Conservation (phyloP, 92 coral and sea anemone species). For the Scolanthus callimorphus region DNA sequence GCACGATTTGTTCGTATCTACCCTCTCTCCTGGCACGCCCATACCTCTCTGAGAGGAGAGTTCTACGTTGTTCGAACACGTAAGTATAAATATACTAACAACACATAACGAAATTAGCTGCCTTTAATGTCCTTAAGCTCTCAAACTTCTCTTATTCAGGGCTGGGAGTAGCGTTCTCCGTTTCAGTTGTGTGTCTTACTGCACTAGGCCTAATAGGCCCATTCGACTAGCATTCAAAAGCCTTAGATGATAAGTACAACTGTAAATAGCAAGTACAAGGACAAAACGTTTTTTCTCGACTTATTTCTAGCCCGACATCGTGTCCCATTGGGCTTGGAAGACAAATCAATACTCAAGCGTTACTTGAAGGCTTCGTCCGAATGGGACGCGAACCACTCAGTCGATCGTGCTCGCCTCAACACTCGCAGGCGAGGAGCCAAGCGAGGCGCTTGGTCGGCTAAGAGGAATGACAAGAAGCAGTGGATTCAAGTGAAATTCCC, state of each 20-base stretch:
- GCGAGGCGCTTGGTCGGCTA: conserved; percentile 89
- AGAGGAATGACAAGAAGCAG: conserved; percentile 50
- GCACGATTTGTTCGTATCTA: conserved; percentile 54
- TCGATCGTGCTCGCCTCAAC: conserved; percentile 73
- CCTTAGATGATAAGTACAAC: too few species aligned
- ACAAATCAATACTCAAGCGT: conserved; percentile 63
- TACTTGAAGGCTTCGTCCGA: conserved; percentile 71
- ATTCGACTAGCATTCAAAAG: too few species aligned
- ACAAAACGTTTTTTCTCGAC: too few species aligned
- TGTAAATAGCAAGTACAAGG: too few species aligned
- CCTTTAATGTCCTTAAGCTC: too few species aligned
- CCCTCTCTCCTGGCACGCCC: conserved; percentile 64
- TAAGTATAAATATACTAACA: too few species aligned
- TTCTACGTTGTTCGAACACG: conserved; percentile 57
- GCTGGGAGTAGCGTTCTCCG: too few species aligned
- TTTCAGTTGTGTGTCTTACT: too few species aligned
- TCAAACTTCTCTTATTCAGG: too few species aligned
- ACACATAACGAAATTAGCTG: too few species aligned
- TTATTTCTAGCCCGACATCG: too few species aligned
- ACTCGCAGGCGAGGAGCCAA: conserved; percentile 46
- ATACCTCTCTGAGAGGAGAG: conserved; percentile 70
- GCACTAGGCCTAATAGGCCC: too few species aligned
- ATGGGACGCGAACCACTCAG: conserved; percentile 49
- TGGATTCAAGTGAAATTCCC: conserved; percentile 86
- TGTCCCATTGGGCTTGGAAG: conserved; percentile 80